Percentiles rank a stretch among this genome's conserved stretches.
Evolutionary conservation across 1,140 invertebrate species (phyloP).

Genomic region (Limonius californicus): DNA sequence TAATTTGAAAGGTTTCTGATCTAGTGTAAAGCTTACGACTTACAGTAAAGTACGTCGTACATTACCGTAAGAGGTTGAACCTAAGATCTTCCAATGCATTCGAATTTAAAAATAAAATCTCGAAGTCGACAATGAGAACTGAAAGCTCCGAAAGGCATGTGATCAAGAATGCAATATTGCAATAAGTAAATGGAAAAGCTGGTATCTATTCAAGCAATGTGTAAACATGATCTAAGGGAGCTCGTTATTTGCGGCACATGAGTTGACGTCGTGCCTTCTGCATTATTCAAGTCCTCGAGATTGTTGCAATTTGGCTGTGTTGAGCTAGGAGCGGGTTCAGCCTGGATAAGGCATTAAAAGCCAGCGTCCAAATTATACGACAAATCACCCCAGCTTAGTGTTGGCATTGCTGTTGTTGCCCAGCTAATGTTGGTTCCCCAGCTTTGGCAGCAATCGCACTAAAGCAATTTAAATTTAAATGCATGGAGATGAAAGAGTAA

Average conservation of each 20-base stretch:
- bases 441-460: neutral
- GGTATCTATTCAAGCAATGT: neutral
- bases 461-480: neutral
- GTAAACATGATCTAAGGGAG: conserved; percentile 6
- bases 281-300: conserved; percentile 23
- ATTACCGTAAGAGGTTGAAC: no score
- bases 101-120: no score
- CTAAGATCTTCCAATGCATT: no score
- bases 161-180: neutral
- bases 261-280: conserved; percentile 15
- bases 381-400: conserved; percentile 28
- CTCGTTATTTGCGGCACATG: conserved; percentile 7
- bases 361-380: conserved; percentile 30
- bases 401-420: conserved; percentile 13
- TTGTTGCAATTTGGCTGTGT: conserved; percentile 26
- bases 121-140: no score
- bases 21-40: no score
- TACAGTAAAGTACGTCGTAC: no score
- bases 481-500: no score
- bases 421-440: neutral
- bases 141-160: no score
- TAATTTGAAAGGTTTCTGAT: no score
- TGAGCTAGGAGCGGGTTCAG: conserved; percentile 15
- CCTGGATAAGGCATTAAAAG: conserved; percentile 20
- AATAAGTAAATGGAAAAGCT: neutral